phyloP scores from a whole-genome alignment of 1,140 invertebrate genomes.

The Caerostris extrusa region DNA sequence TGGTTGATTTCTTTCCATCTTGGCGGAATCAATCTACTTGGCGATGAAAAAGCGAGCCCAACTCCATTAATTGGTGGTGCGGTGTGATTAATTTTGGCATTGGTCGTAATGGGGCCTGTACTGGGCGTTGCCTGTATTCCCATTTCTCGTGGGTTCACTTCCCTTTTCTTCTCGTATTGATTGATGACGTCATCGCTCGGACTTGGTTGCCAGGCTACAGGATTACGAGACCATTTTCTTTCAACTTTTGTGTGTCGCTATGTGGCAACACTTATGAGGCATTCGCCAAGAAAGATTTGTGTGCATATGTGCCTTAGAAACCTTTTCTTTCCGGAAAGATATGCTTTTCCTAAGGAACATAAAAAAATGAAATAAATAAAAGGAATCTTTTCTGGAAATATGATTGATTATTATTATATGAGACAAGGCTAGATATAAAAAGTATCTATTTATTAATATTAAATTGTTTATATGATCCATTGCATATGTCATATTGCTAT shows the following conservation, averaged over 20 bases:
- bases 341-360: too few species aligned
- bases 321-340: too few species aligned
- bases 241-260: neutral
- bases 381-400: too few species aligned
- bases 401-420: too few species aligned
- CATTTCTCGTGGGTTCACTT: neutral
- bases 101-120: slow-evolving; percentile 39
- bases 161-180: slow-evolving; percentile 52
- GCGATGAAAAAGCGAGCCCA: neutral
- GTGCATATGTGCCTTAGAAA: too few species aligned
- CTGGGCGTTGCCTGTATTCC: slow-evolving; percentile 57
- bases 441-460: too few species aligned
- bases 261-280: neutral
- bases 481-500: too few species aligned
- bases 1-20: neutral
- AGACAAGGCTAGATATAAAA: too few species aligned
- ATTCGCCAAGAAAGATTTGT: neutral
- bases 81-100: slow-evolving; percentile 18
- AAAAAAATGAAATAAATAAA: too few species aligned
- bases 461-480: too few species aligned
- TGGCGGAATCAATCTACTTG: slow-evolving; percentile 4
- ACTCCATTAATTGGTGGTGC: neutral
- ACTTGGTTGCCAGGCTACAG: slow-evolving; percentile 65
- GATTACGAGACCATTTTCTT: slow-evolving; percentile 32
- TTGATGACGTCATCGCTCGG: slow-evolving; percentile 62